A percentile compares a stretch with the other conserved stretches of the same genome.
These are phyloP conservation scores for Lasioglossum lativentre DNA, from an alignment of 2,888 invertebrate species.

Conservation along the genomic window DNA sequence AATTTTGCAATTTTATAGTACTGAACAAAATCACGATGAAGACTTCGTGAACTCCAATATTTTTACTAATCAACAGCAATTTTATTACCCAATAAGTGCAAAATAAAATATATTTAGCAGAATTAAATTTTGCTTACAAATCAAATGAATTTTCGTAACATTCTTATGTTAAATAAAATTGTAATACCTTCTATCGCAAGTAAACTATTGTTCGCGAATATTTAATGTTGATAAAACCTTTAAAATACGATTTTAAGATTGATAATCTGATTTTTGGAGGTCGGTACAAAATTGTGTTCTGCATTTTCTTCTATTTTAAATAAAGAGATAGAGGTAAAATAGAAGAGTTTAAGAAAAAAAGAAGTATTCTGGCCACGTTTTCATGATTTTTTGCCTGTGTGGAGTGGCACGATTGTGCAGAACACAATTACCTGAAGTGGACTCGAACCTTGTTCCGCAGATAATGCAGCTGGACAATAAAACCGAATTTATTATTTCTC, in stretches of 20 bases:
- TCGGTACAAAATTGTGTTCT: neutral
- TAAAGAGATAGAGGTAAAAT: neutral
- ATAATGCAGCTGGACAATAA: constrained; percentile 45
- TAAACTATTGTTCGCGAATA: neutral
- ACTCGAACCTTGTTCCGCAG: constrained; percentile 49
- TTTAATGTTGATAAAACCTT: too few species aligned
- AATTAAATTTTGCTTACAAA: neutral
- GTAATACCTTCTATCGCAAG: neutral
- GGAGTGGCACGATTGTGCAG: constrained; percentile 48
- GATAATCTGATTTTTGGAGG: neutral
- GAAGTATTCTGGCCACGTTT: neutral
- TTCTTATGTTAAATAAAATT: neutral
- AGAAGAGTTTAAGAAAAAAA: neutral
- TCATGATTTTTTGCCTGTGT: neutral
- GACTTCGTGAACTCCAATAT: neutral
- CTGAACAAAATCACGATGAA: neutral
- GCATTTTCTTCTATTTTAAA: neutral
- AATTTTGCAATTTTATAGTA: neutral
- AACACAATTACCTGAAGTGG: constrained; percentile 56
- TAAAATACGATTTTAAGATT: too few species aligned
- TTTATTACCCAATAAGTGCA: neutral
- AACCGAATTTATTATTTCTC: constrained; percentile 27
- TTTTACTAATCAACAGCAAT: neutral
- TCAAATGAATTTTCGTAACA: neutral
- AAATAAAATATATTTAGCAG: neutral